Evolutionary conservation across 2,888 invertebrate species (phyloP).

Genomic region (Zygothrica quintamaculata): DNA sequence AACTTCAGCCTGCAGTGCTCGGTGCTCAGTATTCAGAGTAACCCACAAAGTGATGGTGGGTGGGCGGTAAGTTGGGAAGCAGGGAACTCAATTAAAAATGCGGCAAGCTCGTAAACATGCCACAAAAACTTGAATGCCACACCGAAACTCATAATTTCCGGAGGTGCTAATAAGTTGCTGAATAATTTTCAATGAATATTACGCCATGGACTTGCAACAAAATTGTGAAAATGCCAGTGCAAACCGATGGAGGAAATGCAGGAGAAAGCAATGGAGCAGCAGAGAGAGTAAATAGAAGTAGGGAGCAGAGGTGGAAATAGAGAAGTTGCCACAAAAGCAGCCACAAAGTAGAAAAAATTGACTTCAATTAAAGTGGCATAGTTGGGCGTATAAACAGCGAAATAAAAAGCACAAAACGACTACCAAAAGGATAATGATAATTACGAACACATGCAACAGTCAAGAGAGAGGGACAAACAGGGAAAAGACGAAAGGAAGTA

Average conservation of each 20-base stretch:
- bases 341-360: conserved; percentile 69
- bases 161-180: conserved; percentile 79
- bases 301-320: not conserved
- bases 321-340: conserved; percentile 44
- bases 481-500: too few relatives aligned
- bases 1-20: conserved; percentile 21
- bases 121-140: conserved; percentile 58
- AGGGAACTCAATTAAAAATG: conserved; percentile 71
- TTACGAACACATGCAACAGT: conserved; percentile 54
- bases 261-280: not conserved
- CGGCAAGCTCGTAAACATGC: conserved; percentile 57
- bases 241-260: conserved; percentile 2
- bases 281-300: conserved; percentile 1
- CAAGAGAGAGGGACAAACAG: not conserved
- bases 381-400: conserved; percentile 72
- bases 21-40: too few relatives aligned
- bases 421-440: conserved; percentile 71
- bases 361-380: conserved; percentile 78
- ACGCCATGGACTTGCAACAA: conserved; percentile 38
- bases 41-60: too few relatives aligned
- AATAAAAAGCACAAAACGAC: conserved; percentile 75
- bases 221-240: conserved; percentile 16
- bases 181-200: conserved; percentile 73
- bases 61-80: conserved; percentile 23
- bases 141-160: conserved; percentile 75